Evolutionary conservation across 2,888 invertebrate species (phyloP).

Genomic region (Serripes groenlandicus): DNA sequence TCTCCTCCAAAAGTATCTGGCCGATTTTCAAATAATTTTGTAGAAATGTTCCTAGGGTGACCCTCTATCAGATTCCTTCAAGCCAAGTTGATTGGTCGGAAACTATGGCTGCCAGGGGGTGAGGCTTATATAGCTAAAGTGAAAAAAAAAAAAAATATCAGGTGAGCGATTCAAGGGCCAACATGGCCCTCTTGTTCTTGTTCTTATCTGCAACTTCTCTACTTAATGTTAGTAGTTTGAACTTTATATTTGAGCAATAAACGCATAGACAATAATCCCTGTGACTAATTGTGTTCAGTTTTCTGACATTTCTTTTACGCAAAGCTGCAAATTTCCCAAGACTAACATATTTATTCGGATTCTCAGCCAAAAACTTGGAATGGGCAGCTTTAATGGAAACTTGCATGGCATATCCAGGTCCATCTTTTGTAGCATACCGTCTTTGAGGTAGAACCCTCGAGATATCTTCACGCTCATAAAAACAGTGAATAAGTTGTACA

Average conservation of each 20-base stretch:
- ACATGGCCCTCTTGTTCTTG: too few species aligned
- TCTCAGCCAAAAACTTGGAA: slow-evolving; percentile 32
- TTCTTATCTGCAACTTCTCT: slow-evolving; percentile 13
- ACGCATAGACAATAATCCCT: slow-evolving; percentile 44
- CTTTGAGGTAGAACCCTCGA: slow-evolving; percentile 42
- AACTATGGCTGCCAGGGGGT: too few species aligned
- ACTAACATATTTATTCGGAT: slow-evolving; percentile 38
- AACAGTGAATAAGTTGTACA: slow-evolving; percentile 23
- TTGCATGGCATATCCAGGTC: slow-evolving; percentile 41
- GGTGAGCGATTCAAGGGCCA: too few species aligned
- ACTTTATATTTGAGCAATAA: slow-evolving; percentile 43
- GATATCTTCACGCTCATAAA: slow-evolving; percentile 41
- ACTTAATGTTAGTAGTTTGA: slow-evolving; percentile 36
- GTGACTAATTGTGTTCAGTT: slow-evolving; percentile 22
- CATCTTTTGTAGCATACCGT: slow-evolving; percentile 47
- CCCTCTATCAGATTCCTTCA: too few species aligned
- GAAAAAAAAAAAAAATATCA: too few species aligned
- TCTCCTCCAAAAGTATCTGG: too few species aligned
- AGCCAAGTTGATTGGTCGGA: too few species aligned
- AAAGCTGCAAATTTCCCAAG: slow-evolving; percentile 48
- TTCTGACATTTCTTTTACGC: slow-evolving; percentile 40
- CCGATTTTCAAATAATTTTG: too few species aligned
- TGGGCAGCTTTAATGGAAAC: slow-evolving; percentile 48
- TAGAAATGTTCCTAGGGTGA: too few species aligned
- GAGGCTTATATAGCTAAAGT: too few species aligned